phyloP scores from a whole-genome alignment of 2,113 vertebrate genomes.

The Pomatorhinus ruficollis region DNA sequence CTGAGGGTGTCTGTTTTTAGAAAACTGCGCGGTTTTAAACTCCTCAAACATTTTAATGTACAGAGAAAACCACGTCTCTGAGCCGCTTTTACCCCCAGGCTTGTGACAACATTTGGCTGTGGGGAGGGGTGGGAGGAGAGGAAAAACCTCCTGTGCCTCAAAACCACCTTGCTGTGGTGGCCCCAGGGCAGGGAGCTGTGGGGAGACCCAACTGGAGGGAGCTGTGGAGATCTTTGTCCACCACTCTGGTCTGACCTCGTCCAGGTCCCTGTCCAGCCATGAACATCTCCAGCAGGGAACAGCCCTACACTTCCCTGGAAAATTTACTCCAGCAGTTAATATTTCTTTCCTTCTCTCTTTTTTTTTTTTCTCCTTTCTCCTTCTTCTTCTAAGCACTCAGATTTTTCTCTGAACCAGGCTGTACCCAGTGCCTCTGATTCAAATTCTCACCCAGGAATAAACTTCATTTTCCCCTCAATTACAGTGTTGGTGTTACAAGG shows the following conservation, averaged over 20 bases:
- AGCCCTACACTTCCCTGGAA: background rate
- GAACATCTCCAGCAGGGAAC: background rate
- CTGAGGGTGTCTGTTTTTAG: background rate
- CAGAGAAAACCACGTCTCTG: background rate
- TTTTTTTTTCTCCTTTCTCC: background rate
- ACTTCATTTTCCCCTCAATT: background rate
- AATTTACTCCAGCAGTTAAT: background rate
- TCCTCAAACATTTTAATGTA: background rate
- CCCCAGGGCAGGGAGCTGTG: background rate
- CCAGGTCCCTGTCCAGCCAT: accelerated
- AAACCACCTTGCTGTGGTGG: background rate
- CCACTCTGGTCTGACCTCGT: accelerated
- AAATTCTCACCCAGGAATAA: accelerated
- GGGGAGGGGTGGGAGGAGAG: background rate
- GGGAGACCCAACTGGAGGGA: background rate
- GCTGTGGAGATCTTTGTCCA: background rate
- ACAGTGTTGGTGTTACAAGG: accelerated
- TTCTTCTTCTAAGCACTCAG: background rate
- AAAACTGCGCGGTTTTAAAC: background rate
- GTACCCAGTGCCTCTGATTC: background rate
- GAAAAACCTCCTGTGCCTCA: background rate
- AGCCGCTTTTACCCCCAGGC: background rate
- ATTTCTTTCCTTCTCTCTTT: background rate
- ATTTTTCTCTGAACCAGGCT: background rate
- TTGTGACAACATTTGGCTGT: background rate